Base-by-base conservation (phyloP, 2,888 invertebrate genomes). In the Temnothorax ravouxi region DNA sequence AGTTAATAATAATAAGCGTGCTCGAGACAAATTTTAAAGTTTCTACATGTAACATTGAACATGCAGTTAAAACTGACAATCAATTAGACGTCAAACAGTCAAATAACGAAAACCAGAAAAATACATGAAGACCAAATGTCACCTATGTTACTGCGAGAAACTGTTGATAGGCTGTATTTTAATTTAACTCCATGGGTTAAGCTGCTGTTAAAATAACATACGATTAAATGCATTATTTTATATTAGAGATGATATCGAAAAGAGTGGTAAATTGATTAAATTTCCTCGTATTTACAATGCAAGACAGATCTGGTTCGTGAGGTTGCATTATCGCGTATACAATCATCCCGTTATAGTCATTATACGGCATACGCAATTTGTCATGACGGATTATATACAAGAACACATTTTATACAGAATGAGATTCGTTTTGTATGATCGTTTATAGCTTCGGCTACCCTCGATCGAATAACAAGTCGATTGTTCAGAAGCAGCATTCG, bases 161-260 rank as follows among this genome's bases (percentile, higher is more conserved):
- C 92, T 91, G 93, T 91, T 88, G 94, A 92, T 93, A 93, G 93
- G 92, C 93, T 91, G 92, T 93, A 93, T 89, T 93, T 93, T 93
- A 93, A 93, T 91, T 91, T 92, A 93, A 94, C 89, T 94, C 95
- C 95, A 88, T 93, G 91, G 93, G 92, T 95, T 93, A 95, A 93
- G 94, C 95, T 92, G 94, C 94, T 94, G 95, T 93, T 94, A 93
- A 93, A 94, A 94, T 92, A 93, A 94, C 88, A 93, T 88, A 91
- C 86, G 88, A 92, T 94, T 94, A 93, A 93, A 88, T 91, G 88
- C 87, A 81, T 86, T 87, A 86, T 85, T 86, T 84, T 62, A 75
- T 82, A 81, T 88, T 76, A 74, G 84, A 80, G 66, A 56, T 47
- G 62, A 66, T 71, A 75, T 59, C 67, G 56, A 67, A 44, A 15